Evolutionary conservation across 2,113 vertebrate genomes (phyloP).

Genomic region (Macrotis lagotis): DNA sequence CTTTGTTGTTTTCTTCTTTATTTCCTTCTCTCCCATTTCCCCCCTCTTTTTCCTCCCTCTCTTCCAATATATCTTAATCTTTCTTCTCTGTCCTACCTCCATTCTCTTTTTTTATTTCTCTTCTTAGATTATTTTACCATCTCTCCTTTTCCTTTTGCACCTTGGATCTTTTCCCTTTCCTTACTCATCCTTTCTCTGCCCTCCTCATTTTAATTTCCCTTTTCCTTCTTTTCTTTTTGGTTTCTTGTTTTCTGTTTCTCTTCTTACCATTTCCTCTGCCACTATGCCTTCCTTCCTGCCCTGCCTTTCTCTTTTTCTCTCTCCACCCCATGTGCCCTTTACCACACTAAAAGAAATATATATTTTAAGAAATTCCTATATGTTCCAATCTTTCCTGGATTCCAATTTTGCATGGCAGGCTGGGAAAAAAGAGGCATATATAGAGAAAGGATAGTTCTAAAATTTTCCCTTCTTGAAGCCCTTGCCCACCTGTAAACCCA

Average conservation of each 20-base stretch:
- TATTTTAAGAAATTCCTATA: not conserved
- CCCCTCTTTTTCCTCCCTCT: not conserved
- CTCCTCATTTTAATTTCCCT: not conserved
- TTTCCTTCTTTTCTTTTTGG: not conserved
- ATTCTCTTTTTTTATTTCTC: not conserved
- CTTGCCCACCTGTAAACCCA: not conserved
- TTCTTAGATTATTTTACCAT: not conserved
- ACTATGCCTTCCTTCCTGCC: not conserved
- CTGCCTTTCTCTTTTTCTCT: too few species aligned
- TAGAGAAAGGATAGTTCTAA: not conserved
- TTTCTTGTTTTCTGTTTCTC: fast-evolving
- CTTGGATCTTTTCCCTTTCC: not conserved
- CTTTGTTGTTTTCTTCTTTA: not conserved
- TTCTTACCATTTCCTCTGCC: not conserved
- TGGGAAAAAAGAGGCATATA: not conserved
- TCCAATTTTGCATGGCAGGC: not conserved
- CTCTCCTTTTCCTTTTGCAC: not conserved
- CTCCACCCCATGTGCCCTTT: not conserved
- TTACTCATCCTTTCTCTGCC: not conserved
- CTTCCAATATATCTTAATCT: not conserved
- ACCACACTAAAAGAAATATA: not conserved
- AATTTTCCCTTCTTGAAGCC: not conserved
- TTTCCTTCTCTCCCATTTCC: not conserved
- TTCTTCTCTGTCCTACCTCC: not conserved
- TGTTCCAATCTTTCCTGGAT: constrained; percentile 1